Base-by-base conservation (phyloP, 2,797 vertebrate genomes). In the Pangasius mekongensis region DNA sequence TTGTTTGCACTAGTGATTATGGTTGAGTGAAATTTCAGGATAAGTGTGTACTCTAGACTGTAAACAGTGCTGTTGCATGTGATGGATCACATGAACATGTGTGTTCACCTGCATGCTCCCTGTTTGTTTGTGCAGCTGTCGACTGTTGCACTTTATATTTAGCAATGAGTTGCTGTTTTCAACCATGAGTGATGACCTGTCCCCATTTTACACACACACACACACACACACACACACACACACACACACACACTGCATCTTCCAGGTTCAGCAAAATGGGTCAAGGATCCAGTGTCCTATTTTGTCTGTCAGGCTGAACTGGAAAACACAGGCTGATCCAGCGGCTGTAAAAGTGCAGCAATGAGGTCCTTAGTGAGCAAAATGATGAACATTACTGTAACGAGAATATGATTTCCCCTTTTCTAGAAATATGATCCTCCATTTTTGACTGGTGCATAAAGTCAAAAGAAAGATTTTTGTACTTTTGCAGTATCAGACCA, bases 211-310 rank as follows among this genome's bases (percentile, higher is more conserved):
- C 24, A 74, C 22, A 49, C 39, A 27, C 9, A 1, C 9, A 3
- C 43, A 27, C 43, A 6, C 39, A 76, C 3, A 27, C 3, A 24
- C 3, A 39, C 18, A 39, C n/a, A 67, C 66, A 67, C 30, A 33
- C 5, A 24, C 39, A 24, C 69, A 73, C 69, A 47, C 74, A 73
- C 69, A 49, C 74, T 0, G 30, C 30, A 36, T 13, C 30, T 81
- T 81, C 54, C 30, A 36, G 18, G 77, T 58, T 81, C 52, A 58
- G 14, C 30, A 81, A 81, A 36, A 52, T 81, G 77, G 54, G 77
- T 58, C 52, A 81, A 58, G 77, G 18, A 81, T 58, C 33, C 30
- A 81, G 30, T 81, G 20, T 58, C 54, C 54, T 58, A 58, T 81
- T 58, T 77, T 81, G 30, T 56, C 30, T 81, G 8, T 2, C 58